Evolutionary conservation across 2,888 invertebrate species (phyloP).

Genomic region (Hypercompe scribonia): DNA sequence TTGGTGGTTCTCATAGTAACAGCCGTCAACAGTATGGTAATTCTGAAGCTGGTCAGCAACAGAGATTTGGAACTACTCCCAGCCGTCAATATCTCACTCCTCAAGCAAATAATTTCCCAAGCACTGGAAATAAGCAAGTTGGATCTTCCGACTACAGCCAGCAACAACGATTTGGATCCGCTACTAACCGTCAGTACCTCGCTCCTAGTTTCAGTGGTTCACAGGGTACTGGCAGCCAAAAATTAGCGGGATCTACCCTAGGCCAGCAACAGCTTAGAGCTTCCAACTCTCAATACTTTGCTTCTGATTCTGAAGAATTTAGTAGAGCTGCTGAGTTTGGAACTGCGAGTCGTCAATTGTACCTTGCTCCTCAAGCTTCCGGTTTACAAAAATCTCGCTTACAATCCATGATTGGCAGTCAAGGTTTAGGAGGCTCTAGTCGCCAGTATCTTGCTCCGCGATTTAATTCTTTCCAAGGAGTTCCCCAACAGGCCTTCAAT

Average conservation of each 20-base stretch:
- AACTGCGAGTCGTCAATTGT: conserved; percentile 72
- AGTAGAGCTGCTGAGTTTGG: conserved; percentile 3
- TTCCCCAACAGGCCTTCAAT: conserved; percentile 76
- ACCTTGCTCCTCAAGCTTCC: conserved; percentile 67
- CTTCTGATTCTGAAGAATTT: not conserved
- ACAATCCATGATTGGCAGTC: not conserved
- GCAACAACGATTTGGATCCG: not conserved
- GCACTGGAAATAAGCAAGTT: not conserved
- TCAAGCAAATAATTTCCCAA: not conserved
- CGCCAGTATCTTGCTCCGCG: conserved; percentile 5
- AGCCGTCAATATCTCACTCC: conserved; percentile 14
- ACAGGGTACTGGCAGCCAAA: conserved; percentile 5
- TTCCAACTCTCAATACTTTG: conserved; percentile 4
- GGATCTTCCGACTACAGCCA: not conserved
- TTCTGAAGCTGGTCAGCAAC: not conserved
- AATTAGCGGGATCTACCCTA: not conserved
- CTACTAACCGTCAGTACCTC: conserved; percentile 19
- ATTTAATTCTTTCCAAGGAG: not conserved
- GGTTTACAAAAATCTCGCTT: not conserved
- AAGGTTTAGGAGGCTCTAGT: not conserved
- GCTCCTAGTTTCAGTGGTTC: not conserved
- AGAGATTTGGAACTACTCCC: conserved; percentile 1
- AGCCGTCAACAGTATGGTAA: conserved; percentile 2
- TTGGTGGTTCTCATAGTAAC: not conserved
- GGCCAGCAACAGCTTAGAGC: conserved; percentile 5